Evolutionary conservation across 1,140 invertebrate species (phyloP).

Genomic region (Lucilia sericata): DNA sequence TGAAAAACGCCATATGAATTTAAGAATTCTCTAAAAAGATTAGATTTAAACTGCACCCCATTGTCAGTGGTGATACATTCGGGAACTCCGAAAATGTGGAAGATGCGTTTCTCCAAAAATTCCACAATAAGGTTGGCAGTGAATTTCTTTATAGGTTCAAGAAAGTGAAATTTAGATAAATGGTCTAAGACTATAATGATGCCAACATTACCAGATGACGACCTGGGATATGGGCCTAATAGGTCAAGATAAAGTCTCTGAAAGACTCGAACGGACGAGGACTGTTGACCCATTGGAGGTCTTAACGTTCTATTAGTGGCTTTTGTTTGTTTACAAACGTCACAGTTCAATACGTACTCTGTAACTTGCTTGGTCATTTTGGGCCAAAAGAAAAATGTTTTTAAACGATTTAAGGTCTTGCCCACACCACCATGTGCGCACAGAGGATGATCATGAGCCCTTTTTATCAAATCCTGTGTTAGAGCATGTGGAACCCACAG

Average conservation of each 20-base stretch:
- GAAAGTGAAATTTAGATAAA: constrained; percentile 43
- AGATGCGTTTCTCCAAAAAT: no score
- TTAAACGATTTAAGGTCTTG: not conserved
- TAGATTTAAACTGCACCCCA: constrained; percentile 14
- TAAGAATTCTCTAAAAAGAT: constrained; percentile 25
- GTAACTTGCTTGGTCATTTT: no score
- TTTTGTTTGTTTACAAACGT: no score
- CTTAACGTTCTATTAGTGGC: no score
- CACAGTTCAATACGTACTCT: not conserved
- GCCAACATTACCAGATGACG: constrained; percentile 21
- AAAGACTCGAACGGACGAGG: not conserved
- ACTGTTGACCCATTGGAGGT: no score
- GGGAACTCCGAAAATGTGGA: no score
- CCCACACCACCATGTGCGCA: not conserved
- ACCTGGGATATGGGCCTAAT: constrained; percentile 40
- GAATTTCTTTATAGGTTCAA: no score
- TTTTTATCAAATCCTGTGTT: not conserved
- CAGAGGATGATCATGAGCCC: no score
- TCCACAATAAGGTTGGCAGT: no score
- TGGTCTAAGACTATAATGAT: constrained; percentile 39
- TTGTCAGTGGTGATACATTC: no score
- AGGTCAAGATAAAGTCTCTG: constrained; percentile 34
- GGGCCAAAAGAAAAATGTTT: not conserved
- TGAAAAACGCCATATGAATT: not conserved
- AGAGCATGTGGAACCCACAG: constrained; percentile 42